Evolutionary conservation across 2,888 invertebrate genomes (phyloP).

Genomic region (Eumerus sabulonum): DNA sequence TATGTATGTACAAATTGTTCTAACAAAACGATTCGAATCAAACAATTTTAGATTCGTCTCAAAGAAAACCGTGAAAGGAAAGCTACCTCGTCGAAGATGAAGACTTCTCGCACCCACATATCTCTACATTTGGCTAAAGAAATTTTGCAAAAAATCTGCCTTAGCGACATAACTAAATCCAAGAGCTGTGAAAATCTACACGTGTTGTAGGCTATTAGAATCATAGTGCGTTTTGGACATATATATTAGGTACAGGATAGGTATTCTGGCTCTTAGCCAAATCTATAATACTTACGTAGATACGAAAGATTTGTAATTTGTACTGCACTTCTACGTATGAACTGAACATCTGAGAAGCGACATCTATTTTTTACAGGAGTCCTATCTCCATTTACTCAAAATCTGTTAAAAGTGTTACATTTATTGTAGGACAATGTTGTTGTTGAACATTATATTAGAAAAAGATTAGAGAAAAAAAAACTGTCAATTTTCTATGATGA

Average conservation of each 20-base stretch:
- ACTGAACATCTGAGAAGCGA: slow-evolving; percentile 40
- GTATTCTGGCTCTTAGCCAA: too few relatives aligned
- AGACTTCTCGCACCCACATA: slow-evolving; percentile 89
- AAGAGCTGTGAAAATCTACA: slow-evolving; percentile 93
- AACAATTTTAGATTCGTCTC: slow-evolving; percentile 82
- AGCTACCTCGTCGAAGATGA: slow-evolving; percentile 84
- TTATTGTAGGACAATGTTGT: slow-evolving; percentile 57
- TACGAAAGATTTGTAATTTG: neutral
- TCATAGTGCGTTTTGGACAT: neutral
- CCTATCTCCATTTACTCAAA: slow-evolving; percentile 58
- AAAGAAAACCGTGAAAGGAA: slow-evolving; percentile 88
- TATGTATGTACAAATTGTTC: neutral
- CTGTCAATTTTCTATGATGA: slow-evolving; percentile 66
- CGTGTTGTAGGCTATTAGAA: slow-evolving; percentile 82
- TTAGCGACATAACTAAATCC: slow-evolving; percentile 90
- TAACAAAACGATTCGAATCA: neutral
- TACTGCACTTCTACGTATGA: slow-evolving; percentile 35
- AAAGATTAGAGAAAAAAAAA: slow-evolving; percentile 40
- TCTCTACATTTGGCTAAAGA: slow-evolving; percentile 90
- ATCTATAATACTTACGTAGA: slow-evolving; percentile 39
- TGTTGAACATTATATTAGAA: slow-evolving; percentile 52
- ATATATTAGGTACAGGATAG: too few relatives aligned
- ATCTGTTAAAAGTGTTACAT: slow-evolving; percentile 46
- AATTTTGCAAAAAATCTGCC: slow-evolving; percentile 90
- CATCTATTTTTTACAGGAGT: slow-evolving; percentile 26